Evolutionary conservation across 1,140 invertebrate genomes (phyloP).

Genomic region (Heliconius hewitsoni): DNA sequence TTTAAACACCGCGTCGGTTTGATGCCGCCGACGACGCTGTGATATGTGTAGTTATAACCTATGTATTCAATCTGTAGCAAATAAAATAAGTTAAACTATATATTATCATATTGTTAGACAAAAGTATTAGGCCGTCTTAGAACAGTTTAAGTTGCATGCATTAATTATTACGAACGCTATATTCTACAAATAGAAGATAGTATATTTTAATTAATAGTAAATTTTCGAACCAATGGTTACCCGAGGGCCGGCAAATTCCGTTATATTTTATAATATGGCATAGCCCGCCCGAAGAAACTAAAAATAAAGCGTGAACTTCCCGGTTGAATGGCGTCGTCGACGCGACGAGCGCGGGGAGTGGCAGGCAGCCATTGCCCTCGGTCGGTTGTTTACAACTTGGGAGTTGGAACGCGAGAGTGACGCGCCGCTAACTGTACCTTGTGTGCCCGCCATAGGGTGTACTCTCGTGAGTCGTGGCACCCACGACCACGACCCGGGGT

Average conservation of each 20-base stretch:
- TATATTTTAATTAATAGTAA: background rate
- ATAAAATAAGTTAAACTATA: background rate
- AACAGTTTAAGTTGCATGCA: background rate
- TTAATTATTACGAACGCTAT: background rate
- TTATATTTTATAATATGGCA: constrained; percentile 54
- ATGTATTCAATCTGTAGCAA: background rate
- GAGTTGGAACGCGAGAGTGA: constrained; percentile 37
- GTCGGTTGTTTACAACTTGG: constrained; percentile 77
- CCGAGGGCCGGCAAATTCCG: constrained; percentile 44
- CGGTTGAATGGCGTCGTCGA: constrained; percentile 78
- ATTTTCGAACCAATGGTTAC: constrained; percentile 3
- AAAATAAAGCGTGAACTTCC: constrained; percentile 80
- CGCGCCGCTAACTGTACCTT: constrained; percentile 58
- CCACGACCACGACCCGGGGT: background rate
- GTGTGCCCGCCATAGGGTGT: constrained; percentile 53
- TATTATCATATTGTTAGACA: too few relatives aligned
- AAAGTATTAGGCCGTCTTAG: background rate
- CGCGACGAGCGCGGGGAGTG: constrained; percentile 70
- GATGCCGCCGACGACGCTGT: background rate
- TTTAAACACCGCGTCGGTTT: background rate
- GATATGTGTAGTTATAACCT: background rate
- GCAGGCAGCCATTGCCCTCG: constrained; percentile 76
- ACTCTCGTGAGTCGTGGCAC: constrained; percentile 43
- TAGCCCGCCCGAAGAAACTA: constrained; percentile 65
- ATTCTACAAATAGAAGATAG: background rate